Conservation (phyloP, 1,140 invertebrate genomes). For the Apis florea region DNA sequence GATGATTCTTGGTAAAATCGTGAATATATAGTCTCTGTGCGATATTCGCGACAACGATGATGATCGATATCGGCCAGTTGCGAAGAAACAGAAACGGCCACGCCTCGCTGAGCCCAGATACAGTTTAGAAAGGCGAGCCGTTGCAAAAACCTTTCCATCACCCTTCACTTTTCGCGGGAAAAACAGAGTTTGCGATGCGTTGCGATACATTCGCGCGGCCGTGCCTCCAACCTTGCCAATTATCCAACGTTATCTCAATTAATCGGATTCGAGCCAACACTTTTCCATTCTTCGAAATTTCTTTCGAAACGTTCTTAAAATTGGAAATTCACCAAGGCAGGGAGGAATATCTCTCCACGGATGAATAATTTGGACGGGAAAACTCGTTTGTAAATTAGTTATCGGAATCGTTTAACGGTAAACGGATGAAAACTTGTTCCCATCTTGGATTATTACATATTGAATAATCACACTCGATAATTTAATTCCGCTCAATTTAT, state of each 20-base stretch:
- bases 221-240: neutral
- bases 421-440: no score
- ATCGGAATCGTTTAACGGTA: no score
- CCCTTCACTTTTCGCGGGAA: slow-evolving; percentile 75
- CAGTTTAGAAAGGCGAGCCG: slow-evolving; percentile 75
- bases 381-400: no score
- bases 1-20: neutral
- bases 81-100: slow-evolving; percentile 42
- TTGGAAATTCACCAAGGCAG: no score
- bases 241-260: neutral
- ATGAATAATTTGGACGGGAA: no score
- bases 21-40: no score
- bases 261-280: no score
- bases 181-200: slow-evolving; percentile 66
- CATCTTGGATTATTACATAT: no score
- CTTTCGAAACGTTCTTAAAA: neutral
- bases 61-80: neutral
- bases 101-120: slow-evolving; percentile 41
- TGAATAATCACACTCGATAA: no score
- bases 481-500: neutral
- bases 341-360: no score
- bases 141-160: slow-evolving; percentile 61
- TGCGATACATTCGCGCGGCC: slow-evolving; percentile 19
- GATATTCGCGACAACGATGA: neutral
- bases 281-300: no score